Base-by-base conservation (phyloP, 2,113 vertebrate genomes). In the Thinocorus orbignyianus region DNA sequence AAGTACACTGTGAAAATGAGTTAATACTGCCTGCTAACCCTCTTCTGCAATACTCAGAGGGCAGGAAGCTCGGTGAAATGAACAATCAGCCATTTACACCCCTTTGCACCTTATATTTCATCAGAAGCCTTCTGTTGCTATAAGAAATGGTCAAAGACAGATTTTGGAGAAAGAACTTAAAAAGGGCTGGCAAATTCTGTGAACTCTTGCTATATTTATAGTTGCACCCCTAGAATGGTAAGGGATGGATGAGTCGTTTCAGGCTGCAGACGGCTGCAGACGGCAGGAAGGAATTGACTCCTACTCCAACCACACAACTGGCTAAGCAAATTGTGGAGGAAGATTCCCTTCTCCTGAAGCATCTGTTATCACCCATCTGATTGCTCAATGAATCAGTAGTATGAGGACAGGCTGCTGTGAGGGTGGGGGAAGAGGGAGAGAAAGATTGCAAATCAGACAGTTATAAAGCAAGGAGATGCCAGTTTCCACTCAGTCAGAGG, bases 271-370 rank as follows among this genome's bases (percentile, higher is more conserved):
- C 94, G 81, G 81, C 88, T 95, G 88, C 94, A 97, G 93, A 96
- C 90, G 28, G 88, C 96, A 97, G 96, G 96, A 95, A 92, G 95
- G 95, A 97, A 97, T 92, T 93, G 93, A 96, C 96, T 95, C 96
- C 93, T 96, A 93, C 96, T 93, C 96, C 95, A 96, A 92, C 92
- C 94, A 96, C 88, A 96, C 93, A 96, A 96, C 96, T 97, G 96
- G 93, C 92, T 96, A 96, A 93, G 95, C 86, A 84, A 94, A 96
- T 86, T 86, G 93, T 96, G 96, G 95, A 97, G 95, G 96, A 97
- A 96, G 95, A 88, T 93, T 96, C 91, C 78, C 94, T 95, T 92
- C 92, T 96, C 77, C 86, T 95, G 92, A 95, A 94, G 96, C 95
- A 96, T 96, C 96, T 96, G 95, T 88, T 97, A 84, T 93, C 92